Percentiles rank a stretch among this genome's conserved stretches.
Evolutionary conservation across 2,113 vertebrate species (phyloP).

Genomic region (Glaucidium brasilianum): DNA sequence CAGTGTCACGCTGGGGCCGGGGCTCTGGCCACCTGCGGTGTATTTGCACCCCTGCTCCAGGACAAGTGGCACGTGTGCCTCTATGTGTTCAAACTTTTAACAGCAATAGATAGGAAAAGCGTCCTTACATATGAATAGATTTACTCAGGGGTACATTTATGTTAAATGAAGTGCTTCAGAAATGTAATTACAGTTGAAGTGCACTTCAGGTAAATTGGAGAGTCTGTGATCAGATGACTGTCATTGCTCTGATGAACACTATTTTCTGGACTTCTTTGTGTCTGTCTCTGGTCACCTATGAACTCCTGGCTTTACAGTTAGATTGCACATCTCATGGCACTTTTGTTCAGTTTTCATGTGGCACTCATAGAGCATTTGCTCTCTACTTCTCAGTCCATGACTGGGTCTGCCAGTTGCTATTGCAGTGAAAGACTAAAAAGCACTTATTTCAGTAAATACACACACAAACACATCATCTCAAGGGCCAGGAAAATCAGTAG

Average conservation of each 20-base stretch:
- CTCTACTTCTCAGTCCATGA: not conserved
- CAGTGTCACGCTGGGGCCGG: rapidly evolving
- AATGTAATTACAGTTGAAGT: not conserved
- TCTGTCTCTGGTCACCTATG: not conserved
- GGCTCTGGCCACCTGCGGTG: rapidly evolving
- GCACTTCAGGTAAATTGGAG: slow-evolving; percentile 15
- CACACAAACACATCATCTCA: not conserved
- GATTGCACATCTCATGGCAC: not conserved
- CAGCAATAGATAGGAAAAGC: not conserved
- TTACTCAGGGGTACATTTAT: not conserved
- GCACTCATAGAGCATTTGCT: not conserved
- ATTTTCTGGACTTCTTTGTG: not conserved
- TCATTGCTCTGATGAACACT: not conserved
- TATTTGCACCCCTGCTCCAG: not conserved
- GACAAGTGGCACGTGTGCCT: not conserved
- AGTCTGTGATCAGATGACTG: not conserved
- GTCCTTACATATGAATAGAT: not conserved
- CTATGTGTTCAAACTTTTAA: not conserved
- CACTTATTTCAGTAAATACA: not conserved
- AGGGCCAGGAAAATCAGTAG: not conserved
- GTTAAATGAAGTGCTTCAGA: not conserved
- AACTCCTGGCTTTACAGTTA: not conserved
- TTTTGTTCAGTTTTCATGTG: rapidly evolving
- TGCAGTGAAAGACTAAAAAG: not conserved
- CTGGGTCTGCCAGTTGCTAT: not conserved